Evolutionary conservation across 2,888 invertebrate genomes (phyloP), one percentile per base, ranked within the genome.

Genomic region (Melipona bicolor): DNA sequence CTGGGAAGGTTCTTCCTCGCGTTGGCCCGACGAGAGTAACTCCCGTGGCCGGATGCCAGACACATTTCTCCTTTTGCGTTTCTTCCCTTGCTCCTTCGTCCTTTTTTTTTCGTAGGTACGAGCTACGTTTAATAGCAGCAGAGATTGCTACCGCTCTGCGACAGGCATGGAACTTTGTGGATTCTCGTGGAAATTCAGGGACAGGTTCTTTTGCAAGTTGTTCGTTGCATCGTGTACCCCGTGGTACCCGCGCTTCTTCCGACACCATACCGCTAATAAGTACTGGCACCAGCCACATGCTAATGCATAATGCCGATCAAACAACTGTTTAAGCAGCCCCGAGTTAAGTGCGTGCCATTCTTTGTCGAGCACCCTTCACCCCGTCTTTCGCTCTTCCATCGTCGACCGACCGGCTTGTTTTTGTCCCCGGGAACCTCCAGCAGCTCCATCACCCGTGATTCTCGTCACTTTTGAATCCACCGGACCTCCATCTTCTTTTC

Each of bases 231-330:
- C 24, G 67, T 61, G 13, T 19, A 49, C 61, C 54, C 54, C 67
- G 43, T 43, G 9, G 43, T 52, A 75, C 49, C 65, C 65, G 36
- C 73, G 59, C 19, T 69, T 70, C 77, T 69, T 64, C 32, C 77
- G 71, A 89, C 80, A 79, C 79, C 54, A 64, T 67, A 79, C 88
- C 88, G 72, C 90, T 94, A 94, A 94, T 94, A 92, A 92, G 90
- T 87, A 87, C 80, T 94, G 94, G 94, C 94, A 94, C 89, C 92
- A 90, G 93, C 94, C 94, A 94, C 94, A 94, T 94, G 94, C 91
- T 94, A 94, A 93, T 94, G 91, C 91, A 92, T 93, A 93, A 94
- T 93, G 91, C 92, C 92, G 93, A 93, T 93, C 94, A 93, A 94
- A 93, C 93, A 93, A 93, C 93, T 94, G 94, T 93, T 94, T 94